These are phyloP conservation scores for Cynoglossus semilaevis DNA, from an alignment of 2,113 vertebrate genomes.

Conservation along the genomic window DNA sequence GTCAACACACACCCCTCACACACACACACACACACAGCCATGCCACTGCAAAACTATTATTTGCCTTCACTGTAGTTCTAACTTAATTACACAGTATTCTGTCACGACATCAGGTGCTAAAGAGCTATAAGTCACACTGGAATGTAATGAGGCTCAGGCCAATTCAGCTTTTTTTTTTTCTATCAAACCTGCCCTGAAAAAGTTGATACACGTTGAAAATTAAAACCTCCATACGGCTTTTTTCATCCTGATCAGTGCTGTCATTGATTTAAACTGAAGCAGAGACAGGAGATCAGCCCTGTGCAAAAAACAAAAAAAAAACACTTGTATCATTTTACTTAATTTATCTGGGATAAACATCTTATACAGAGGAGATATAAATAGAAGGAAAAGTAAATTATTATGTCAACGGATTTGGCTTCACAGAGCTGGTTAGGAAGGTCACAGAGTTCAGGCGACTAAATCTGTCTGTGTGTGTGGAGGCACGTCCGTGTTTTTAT, in stretches of 20 bases:
- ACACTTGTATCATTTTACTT: slow-evolving; percentile 16
- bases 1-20: slow-evolving; percentile 32
- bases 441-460: slow-evolving; percentile 13
- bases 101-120: slow-evolving; percentile 7
- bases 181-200: slow-evolving; percentile 38
- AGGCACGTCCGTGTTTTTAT: slow-evolving; percentile 19
- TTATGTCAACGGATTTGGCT: slow-evolving; percentile 30
- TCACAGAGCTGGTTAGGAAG: slow-evolving; percentile 19
- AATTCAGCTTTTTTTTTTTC: slow-evolving; percentile 43
- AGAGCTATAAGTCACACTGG: slow-evolving; percentile 42
- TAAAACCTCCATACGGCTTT: slow-evolving; percentile 9
- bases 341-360: slow-evolving; percentile 17
- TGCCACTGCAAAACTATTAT: slow-evolving; percentile 45
- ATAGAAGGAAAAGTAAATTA: slow-evolving; percentile 8
- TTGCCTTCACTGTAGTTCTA: slow-evolving; percentile 26
- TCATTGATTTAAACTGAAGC: slow-evolving; percentile 53
- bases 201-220: slow-evolving; percentile 39
- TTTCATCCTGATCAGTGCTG: slow-evolving; percentile 18
- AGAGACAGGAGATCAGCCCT: slow-evolving; percentile 18
- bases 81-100: slow-evolving; percentile 37
- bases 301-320: slow-evolving; percentile 1
- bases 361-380: slow-evolving; percentile 18
- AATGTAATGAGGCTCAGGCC: slow-evolving; percentile 38
- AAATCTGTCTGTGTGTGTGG: slow-evolving; percentile 10
- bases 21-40: slow-evolving; percentile 5